Evolutionary conservation across 92 coral and sea anemone genomes (phyloP).

Genomic region (Virgularia gustaviana): DNA sequence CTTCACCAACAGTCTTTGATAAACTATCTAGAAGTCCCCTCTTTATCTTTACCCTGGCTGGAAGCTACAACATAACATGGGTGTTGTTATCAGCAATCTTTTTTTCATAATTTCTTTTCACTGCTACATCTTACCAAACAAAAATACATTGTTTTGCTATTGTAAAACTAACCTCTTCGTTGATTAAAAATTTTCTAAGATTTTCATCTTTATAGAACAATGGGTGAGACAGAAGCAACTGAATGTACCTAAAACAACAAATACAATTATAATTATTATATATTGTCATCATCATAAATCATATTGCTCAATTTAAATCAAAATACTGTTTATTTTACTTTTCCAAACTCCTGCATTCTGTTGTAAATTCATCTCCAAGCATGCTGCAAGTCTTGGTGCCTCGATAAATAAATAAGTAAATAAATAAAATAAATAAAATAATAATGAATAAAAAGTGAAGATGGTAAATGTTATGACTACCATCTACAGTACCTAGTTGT

Average conservation of each 20-base stretch:
- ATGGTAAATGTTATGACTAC: not conserved
- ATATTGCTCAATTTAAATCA: no score
- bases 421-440: not conserved
- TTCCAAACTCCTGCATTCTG: conserved; percentile 83
- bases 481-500: conserved; percentile 80
- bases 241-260: conserved; percentile 61
- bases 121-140: no score
- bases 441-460: not conserved
- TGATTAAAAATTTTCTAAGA: conserved; percentile 77
- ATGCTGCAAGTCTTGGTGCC: conserved; percentile 82
- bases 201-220: conserved; percentile 75
- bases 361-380: conserved; percentile 88
- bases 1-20: conserved; percentile 80
- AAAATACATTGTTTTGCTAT: not conserved
- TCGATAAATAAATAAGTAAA: conserved; percentile 5
- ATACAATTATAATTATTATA: not conserved
- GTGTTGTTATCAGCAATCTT: not conserved
- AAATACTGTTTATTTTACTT: conserved; percentile 54
- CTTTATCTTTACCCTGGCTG: conserved; percentile 84
- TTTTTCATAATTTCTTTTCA: not conserved
- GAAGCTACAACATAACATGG: conserved; percentile 60
- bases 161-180: conserved; percentile 65
- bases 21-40: conserved; percentile 72
- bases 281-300: no score
- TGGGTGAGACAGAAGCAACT: conserved; percentile 79